These are phyloP conservation scores for Calliopum simillimum DNA, from an alignment of 2,888 invertebrate species.

Conservation along the genomic window DNA sequence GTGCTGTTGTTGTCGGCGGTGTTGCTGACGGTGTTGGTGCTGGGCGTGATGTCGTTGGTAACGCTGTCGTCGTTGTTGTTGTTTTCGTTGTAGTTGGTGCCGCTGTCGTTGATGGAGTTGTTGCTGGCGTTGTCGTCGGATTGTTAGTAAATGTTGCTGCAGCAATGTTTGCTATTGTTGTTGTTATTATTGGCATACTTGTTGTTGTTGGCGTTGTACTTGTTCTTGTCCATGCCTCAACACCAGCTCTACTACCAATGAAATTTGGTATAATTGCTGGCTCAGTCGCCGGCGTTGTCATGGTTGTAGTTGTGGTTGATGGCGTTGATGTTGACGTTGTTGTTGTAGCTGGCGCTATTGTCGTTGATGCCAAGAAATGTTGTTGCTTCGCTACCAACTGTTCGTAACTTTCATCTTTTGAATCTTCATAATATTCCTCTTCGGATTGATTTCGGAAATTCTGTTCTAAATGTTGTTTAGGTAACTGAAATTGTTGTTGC, in stretches of 20 bases:
- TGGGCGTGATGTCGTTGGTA: conserved; percentile 37
- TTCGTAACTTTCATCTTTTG: conserved; percentile 43
- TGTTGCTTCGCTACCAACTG: conserved; percentile 28
- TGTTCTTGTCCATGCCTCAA: conserved; percentile 18
- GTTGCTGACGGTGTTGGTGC: conserved; percentile 46
- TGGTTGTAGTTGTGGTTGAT: conserved; percentile 27
- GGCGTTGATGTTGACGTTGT: conserved; percentile 38
- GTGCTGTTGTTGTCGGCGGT: conserved; percentile 37
- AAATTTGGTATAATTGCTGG: background rate
- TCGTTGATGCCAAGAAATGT: conserved; percentile 22
- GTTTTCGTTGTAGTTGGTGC: conserved; percentile 26
- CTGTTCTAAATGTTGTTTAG: background rate
- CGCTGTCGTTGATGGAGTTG: conserved; percentile 32
- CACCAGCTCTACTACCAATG: background rate
- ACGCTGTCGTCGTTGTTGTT: conserved; percentile 31
- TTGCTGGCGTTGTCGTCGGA: conserved; percentile 15
- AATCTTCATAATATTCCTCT: conserved; percentile 60
- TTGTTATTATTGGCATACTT: background rate
- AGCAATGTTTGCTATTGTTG: background rate
- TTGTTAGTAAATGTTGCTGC: conserved; percentile 29
- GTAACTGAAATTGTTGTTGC: conserved; percentile 37
- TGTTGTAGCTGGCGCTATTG: conserved; percentile 31
- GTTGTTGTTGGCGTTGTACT: conserved; percentile 14
- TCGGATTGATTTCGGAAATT: conserved; percentile 53
- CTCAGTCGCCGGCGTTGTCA: conserved; percentile 28